phyloP scores from a whole-genome alignment of 2,113 vertebrate genomes.

The Taurulus bubalis region DNA sequence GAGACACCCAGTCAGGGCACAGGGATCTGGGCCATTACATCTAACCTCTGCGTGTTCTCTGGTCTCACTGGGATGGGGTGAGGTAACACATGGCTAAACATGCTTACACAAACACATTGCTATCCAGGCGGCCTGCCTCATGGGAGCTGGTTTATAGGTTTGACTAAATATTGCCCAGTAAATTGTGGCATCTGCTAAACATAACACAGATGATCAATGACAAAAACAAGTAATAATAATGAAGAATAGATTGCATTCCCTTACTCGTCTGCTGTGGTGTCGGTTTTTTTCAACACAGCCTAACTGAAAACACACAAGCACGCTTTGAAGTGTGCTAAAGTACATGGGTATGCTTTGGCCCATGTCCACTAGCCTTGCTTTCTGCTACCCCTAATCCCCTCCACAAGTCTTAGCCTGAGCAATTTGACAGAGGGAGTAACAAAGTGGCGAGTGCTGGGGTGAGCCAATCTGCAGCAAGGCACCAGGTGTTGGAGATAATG shows the following conservation, averaged over 20 bases:
- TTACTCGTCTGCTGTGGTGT: neutral
- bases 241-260: neutral
- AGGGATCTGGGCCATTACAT: constrained; percentile 69
- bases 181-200: constrained; percentile 47
- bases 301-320: neutral
- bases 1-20: constrained; percentile 49
- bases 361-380: constrained; percentile 48
- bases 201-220: constrained; percentile 32
- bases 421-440: constrained; percentile 61
- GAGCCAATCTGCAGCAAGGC: constrained; percentile 63
- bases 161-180: constrained; percentile 34
- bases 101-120: constrained; percentile 72
- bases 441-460: constrained; percentile 45
- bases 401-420: constrained; percentile 53
- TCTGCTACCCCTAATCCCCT: constrained; percentile 34
- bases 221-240: constrained; percentile 14
- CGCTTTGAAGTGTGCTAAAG: constrained; percentile 16
- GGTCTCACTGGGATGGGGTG: constrained; percentile 47
- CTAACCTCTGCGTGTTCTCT: constrained; percentile 67
- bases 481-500: constrained; percentile 74
- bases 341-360: neutral
- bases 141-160: constrained; percentile 39
- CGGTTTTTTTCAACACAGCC: neutral
- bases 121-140: constrained; percentile 24
- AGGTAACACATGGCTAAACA: constrained; percentile 62